phyloP scores from a whole-genome alignment of 2,888 invertebrate genomes.

The Leptinotarsa peninsularis region DNA sequence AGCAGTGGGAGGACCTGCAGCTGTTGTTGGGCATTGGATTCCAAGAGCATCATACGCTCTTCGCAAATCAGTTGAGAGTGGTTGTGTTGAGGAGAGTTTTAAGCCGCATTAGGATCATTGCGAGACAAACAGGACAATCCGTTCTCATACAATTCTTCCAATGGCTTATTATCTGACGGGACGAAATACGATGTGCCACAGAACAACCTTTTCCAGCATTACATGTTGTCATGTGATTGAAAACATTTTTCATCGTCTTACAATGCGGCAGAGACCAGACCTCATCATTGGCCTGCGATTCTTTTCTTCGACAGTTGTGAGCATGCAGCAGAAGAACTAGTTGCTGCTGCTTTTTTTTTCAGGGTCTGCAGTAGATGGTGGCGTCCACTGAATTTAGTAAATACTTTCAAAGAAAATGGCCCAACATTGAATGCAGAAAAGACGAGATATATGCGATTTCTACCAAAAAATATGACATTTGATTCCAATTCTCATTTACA shows the following conservation, averaged over 20 bases:
- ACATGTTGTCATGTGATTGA: slow-evolving; percentile 98
- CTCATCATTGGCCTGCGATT: slow-evolving; percentile 84
- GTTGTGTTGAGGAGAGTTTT: slow-evolving; percentile 64
- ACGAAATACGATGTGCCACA: slow-evolving; percentile 90
- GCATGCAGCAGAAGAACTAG: slow-evolving; percentile 96
- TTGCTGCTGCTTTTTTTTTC: slow-evolving; percentile 97
- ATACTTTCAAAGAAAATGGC: too few relatives aligned
- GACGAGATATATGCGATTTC: too few relatives aligned
- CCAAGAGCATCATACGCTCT: slow-evolving; percentile 85
- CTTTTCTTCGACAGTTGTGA: slow-evolving; percentile 97
- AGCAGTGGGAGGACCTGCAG: slow-evolving; percentile 65
- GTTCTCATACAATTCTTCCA: slow-evolving; percentile 97
- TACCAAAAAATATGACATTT: too few relatives aligned
- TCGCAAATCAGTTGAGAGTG: slow-evolving; percentile 73
- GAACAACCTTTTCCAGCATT: slow-evolving; percentile 90
- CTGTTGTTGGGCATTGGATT: slow-evolving; percentile 76
- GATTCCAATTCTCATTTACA: too few relatives aligned
- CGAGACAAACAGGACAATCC: slow-evolving; percentile 95
- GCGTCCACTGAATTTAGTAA: too few relatives aligned
- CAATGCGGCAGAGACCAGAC: slow-evolving; percentile 94
- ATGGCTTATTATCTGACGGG: slow-evolving; percentile 97
- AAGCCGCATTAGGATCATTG: slow-evolving; percentile 67
- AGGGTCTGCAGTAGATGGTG: slow-evolving; percentile 78
- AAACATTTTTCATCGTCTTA: slow-evolving; percentile 98
- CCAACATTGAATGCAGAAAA: too few relatives aligned